Evolutionary conservation across 1,140 invertebrate genomes (phyloP), one percentile per base, ranked within the genome.

Genomic region (Atta cephalotes): DNA sequence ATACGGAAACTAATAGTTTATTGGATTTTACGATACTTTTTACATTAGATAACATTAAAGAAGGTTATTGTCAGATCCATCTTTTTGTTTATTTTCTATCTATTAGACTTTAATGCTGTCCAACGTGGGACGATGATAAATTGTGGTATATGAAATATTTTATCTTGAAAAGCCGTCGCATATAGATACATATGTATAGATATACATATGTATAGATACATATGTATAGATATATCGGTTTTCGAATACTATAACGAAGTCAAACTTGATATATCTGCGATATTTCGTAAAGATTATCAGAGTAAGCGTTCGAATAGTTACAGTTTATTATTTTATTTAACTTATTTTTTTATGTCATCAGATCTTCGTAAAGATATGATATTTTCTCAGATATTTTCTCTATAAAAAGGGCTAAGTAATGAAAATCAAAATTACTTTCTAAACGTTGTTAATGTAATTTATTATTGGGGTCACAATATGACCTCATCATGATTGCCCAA

Each of bases 401-500:
- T 31, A 10, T 2, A 3, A 18, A 39, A 7, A 49, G 6, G n/a
- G n/a, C 9, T 53, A 62, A 49, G 6, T 62, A 74, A 74, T 49
- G 18, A 74, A 82, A 84, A 28, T 76, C 35, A n/a, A 76, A 62
- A 56, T 71, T 31, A 25, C 45, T 84, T 51, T 62, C 14, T 28
- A 60, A 31, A 25, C 12, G 39, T 14, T 18, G n/a, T 58, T 72
- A 82, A 28, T 18, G 39, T 63, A 62, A 84, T 84, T 62, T 74
- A 63, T 63, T 63, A 63, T 74, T 62, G 18, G 28, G 70, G 25
- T 84, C 39, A 21, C 66, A 51, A 84, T 21, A 14, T 51, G 80
- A 84, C 39, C 70, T 84, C 70, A 76, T 84, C 80, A 39, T 14
- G 45, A 56, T 84, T 84, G 35, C 5, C 56, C 39, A 49, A 84